A percentile compares a stretch with the other conserved stretches of the same genome.
Evolutionary conservation across 2,113 vertebrate genomes (phyloP).

Genomic region (Cyrtonyx montezumae): DNA sequence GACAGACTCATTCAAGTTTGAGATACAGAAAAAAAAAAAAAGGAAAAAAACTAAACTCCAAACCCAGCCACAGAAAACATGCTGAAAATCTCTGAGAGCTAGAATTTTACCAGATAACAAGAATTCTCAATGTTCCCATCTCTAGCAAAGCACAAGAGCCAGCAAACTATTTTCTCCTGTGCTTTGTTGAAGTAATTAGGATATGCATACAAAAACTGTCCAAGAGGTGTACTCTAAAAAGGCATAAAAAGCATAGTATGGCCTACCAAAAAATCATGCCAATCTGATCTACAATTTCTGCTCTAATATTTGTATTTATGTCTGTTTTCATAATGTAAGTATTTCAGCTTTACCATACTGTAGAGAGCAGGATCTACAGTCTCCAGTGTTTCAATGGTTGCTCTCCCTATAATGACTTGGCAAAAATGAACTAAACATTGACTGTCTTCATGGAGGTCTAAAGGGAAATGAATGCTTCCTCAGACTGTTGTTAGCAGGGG

Average conservation of each 20-base stretch:
- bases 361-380: not conserved
- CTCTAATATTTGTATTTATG: not conserved
- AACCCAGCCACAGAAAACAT: not conserved
- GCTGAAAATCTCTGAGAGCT: not conserved
- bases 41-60: not conserved
- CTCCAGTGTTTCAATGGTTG: not conserved
- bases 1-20: not conserved
- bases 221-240: not conserved
- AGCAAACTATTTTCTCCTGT: not conserved
- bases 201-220: not conserved
- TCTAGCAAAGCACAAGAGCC: not conserved
- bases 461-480: not conserved
- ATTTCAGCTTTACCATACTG: not conserved
- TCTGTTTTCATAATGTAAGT: not conserved
- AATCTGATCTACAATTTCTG: not conserved
- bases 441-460: not conserved
- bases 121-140: not conserved
- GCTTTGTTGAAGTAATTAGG: not conserved
- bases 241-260: not conserved
- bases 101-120: not conserved
- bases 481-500: not conserved
- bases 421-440: not conserved
- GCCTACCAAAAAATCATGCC: not conserved
- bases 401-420: not conserved
- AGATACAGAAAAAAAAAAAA: not conserved